Conservation (phyloP, 2,888 invertebrate genomes). For the Microchrysa polita region DNA sequence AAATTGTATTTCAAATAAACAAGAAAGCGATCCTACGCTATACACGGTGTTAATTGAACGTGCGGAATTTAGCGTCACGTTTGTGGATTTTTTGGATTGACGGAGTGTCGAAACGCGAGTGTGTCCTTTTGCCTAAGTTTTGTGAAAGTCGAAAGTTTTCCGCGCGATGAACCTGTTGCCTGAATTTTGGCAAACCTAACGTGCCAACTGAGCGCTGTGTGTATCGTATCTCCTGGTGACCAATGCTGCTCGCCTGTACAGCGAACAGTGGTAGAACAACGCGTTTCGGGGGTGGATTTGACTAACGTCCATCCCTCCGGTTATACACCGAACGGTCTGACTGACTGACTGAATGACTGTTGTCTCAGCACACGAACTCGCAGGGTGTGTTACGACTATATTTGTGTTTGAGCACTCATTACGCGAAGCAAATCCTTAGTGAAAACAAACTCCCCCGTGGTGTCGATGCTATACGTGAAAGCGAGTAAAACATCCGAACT, state of each 20-base stretch:
- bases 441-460: slow-evolving; percentile 30
- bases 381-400: slow-evolving; percentile 4
- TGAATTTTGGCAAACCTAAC: neutral
- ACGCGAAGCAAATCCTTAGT: slow-evolving; percentile 15
- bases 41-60: too few species aligned
- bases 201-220: slow-evolving; percentile 10
- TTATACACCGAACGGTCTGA: neutral
- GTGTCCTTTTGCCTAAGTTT: neutral
- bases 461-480: slow-evolving; percentile 12
- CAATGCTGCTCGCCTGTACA: slow-evolving; percentile 1
- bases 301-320: slow-evolving; percentile 7
- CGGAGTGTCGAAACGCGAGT: slow-evolving; percentile 19
- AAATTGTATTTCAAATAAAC: too few species aligned
- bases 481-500: slow-evolving; percentile 3
- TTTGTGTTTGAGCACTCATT: slow-evolving; percentile 33
- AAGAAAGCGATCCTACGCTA: too few species aligned
- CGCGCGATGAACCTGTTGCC: slow-evolving; percentile 36
- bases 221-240: slow-evolving; percentile 3
- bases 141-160: neutral
- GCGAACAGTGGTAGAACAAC: slow-evolving; percentile 4
- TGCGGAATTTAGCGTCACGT: neutral
- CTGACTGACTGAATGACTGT: too few species aligned
- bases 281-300: slow-evolving; percentile 28
- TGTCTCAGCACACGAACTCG: too few species aligned
- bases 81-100: neutral